Percentiles rank a stretch among this genome's conserved stretches.
These are phyloP conservation scores for Sylvicapra grimmia DNA, from an alignment of 2,113 vertebrate species.

Conservation along the genomic window DNA sequence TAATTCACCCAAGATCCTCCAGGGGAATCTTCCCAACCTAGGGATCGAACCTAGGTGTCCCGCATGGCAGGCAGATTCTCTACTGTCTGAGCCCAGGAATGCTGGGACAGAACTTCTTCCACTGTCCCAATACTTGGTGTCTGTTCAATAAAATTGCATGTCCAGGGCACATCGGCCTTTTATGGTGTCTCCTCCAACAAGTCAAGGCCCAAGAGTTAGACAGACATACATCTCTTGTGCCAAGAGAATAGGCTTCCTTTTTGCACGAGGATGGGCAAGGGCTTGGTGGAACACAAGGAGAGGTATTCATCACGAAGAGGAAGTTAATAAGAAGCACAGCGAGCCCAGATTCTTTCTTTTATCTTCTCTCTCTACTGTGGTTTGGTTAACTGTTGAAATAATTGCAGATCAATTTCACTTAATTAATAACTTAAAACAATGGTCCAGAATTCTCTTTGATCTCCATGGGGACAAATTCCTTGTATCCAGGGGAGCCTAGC, in stretches of 20 bases:
- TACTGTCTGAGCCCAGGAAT: not conserved
- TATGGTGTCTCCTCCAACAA: not conserved
- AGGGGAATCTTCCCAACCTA: not conserved
- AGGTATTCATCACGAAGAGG: not conserved
- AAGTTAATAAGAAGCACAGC: not conserved
- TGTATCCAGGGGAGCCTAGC: not conserved
- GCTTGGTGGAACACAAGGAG: not conserved
- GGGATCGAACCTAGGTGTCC: not conserved
- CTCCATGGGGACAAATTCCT: not conserved
- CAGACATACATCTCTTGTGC: not conserved
- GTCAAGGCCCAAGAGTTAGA: not conserved
- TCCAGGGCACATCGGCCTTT: not conserved
- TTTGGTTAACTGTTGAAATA: conserved; percentile 5
- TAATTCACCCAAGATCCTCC: not conserved
- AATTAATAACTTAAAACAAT: conserved; percentile 40
- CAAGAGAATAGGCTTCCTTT: not conserved
- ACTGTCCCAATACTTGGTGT: not conserved
- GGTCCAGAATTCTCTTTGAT: conserved; percentile 32
- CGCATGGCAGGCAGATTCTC: not conserved
- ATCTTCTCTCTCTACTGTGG: not conserved
- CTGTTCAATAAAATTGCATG: not conserved
- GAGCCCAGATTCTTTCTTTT: not conserved
- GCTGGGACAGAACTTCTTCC: not conserved
- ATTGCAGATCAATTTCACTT: conserved; percentile 33
- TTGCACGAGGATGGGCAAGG: not conserved